Conservation (phyloP, 2,113 vertebrate genomes). For the Suricata suricatta region DNA sequence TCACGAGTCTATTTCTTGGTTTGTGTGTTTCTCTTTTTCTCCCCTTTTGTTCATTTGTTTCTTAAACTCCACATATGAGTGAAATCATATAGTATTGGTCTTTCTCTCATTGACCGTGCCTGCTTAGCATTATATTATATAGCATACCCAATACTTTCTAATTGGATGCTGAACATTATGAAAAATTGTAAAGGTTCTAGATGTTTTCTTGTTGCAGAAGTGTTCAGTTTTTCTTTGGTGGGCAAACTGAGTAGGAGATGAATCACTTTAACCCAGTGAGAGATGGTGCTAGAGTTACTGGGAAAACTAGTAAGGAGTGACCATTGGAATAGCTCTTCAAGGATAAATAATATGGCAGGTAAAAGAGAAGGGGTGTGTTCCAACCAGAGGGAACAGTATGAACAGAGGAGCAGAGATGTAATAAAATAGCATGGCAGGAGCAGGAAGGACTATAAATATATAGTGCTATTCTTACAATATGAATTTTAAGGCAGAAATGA, state of each 20-base stretch:
- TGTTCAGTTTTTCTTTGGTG: not conserved
- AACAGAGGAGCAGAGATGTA: not conserved
- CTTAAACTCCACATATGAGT: not conserved
- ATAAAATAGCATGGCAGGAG: not conserved
- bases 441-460: not conserved
- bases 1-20: not conserved
- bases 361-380: not conserved
- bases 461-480: not conserved
- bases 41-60: not conserved
- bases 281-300: not conserved
- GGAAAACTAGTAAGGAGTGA: not conserved
- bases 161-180: not conserved
- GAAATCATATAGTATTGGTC: not conserved
- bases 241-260: not conserved
- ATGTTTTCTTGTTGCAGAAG: not conserved
- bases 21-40: not conserved
- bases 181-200: not conserved
- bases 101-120: not conserved
- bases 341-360: not conserved
- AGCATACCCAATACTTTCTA: not conserved
- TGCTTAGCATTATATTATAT: not conserved
- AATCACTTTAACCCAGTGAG: not conserved
- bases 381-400: not conserved
- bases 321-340: not conserved
- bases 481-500: not conserved